These are phyloP conservation scores for Chironomus riparius DNA, from an alignment of 2,888 invertebrate species.

Conservation along the genomic window DNA sequence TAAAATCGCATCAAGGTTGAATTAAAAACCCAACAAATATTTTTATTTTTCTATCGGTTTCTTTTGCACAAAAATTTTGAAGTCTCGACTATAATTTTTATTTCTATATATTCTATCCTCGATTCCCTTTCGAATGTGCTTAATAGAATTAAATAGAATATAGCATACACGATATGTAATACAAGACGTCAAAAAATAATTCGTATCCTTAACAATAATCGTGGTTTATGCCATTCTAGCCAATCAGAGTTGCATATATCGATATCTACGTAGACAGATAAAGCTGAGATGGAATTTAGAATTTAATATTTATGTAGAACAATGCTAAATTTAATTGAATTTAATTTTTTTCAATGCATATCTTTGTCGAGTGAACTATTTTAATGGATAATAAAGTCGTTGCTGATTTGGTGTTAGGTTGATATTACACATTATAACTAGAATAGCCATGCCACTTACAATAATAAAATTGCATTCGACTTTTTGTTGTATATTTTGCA, in stretches of 20 bases:
- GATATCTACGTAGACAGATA: background rate
- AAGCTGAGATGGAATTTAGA: background rate
- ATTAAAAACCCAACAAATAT: background rate
- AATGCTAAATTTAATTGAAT: background rate
- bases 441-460: background rate
- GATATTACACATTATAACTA: background rate
- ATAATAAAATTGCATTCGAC: background rate
- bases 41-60: background rate
- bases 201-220: background rate
- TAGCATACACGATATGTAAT: no score
- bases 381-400: background rate
- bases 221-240: background rate
- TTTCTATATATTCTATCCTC: no score
- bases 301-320: background rate
- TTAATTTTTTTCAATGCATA: background rate
- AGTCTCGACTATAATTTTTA: background rate
- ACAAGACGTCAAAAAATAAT: no score
- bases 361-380: background rate
- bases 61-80: background rate
- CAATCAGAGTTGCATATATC: background rate
- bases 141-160: no score
- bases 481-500: background rate
- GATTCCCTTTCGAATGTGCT: no score
- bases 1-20: background rate
- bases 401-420: background rate